phyloP scores from a whole-genome alignment of 2,888 invertebrate species.

The Notodonta dromedarius region DNA sequence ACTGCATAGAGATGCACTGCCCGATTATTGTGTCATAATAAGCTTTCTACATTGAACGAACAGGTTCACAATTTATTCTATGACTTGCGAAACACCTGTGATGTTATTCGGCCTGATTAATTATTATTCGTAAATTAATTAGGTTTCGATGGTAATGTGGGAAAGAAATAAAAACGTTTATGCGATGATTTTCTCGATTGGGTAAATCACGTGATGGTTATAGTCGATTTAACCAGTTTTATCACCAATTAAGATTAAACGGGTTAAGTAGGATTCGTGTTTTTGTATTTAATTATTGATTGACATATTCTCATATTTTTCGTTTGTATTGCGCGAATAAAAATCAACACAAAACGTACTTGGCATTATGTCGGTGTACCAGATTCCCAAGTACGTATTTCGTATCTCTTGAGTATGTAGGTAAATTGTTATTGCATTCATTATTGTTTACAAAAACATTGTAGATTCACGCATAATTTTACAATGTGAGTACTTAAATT shows the following conservation, averaged over 20 bases:
- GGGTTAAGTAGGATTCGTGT: background rate
- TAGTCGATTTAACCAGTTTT: background rate
- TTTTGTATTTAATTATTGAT: background rate
- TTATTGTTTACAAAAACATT: conserved; percentile 28
- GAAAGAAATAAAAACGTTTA: background rate
- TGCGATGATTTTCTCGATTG: background rate
- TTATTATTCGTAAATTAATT: background rate
- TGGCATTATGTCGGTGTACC: background rate
- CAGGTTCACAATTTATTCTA: conserved; percentile 24
- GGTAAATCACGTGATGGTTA: background rate
- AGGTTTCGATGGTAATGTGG: background rate
- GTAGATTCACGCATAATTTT: conserved; percentile 36
- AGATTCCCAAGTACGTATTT: conserved; percentile 5
- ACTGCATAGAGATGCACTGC: conserved; percentile 18
- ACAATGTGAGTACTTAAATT: conserved; percentile 26
- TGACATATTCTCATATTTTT: background rate
- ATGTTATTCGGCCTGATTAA: conserved; percentile 3
- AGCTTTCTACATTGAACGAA: conserved; percentile 29
- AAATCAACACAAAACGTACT: background rate
- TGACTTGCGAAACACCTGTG: background rate
- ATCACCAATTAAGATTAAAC: background rate
- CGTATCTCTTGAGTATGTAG: conserved; percentile 29
- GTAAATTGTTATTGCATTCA: conserved; percentile 42
- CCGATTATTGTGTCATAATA: conserved; percentile 21
- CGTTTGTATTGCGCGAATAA: background rate